Evolutionary conservation across 2,113 vertebrate genomes (phyloP).

Genomic region (Pseudorasbora parva): DNA sequence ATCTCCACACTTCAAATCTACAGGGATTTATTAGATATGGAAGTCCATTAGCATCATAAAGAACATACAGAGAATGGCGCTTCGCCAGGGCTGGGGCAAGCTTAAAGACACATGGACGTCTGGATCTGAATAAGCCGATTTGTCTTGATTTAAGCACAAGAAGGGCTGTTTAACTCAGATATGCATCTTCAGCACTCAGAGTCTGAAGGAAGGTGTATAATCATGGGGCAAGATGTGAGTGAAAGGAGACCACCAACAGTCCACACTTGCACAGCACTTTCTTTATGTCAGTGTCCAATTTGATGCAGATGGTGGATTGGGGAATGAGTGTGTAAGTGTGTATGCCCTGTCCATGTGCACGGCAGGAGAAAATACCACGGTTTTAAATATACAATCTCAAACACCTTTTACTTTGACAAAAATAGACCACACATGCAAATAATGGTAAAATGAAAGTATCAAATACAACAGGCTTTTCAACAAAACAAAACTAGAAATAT

Average conservation of each 20-base stretch:
- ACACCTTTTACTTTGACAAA: slow-evolving; percentile 6
- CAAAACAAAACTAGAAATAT: no score
- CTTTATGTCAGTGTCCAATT: background rate
- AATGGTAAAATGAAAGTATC: no score
- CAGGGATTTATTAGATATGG: slow-evolving; percentile 81
- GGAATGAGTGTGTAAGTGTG: background rate
- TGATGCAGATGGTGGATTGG: background rate
- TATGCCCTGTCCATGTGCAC: background rate
- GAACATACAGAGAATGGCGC: slow-evolving; percentile 73
- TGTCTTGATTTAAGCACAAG: slow-evolving; percentile 72
- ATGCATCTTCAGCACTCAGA: slow-evolving; percentile 72
- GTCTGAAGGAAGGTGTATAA: slow-evolving; percentile 51
- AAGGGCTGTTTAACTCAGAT: slow-evolving; percentile 72
- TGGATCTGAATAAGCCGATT: slow-evolving; percentile 70
- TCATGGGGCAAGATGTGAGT: slow-evolving; percentile 23
- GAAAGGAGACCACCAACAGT: slow-evolving; percentile 31
- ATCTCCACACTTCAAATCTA: slow-evolving; percentile 77
- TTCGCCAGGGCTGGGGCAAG: slow-evolving; percentile 63
- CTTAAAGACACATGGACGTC: slow-evolving; percentile 54
- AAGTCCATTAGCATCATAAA: slow-evolving; percentile 85
- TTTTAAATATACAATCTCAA: slow-evolving; percentile 7
- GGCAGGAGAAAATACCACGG: background rate
- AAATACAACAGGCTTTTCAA: no score
- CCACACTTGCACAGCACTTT: background rate
- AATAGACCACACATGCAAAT: background rate